Base-by-base conservation (phyloP, 23 tunicate species). In the Trididemnum clinides region DNA sequence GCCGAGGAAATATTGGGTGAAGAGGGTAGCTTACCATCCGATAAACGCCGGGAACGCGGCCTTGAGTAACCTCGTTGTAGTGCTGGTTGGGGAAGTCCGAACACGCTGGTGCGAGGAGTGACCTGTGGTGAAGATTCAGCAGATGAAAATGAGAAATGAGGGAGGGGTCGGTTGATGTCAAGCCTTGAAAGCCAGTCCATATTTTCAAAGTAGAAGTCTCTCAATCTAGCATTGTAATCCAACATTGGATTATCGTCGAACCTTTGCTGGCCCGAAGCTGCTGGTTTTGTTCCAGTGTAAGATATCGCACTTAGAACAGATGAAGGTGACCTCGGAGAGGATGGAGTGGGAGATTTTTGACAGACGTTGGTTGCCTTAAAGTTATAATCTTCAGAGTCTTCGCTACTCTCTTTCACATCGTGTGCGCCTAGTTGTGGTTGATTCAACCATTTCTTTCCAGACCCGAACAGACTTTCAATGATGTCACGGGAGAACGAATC, bases 401-500 rank as follows among this genome's bases (percentile, higher is more conserved):
- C 66, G 31, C 84, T 80, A 7, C 33, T 49, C 22, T 37, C 64
- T 36, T 72, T 71, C 2, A 34, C 32, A 0, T 28, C 27, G 29
- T 66, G 59, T 10, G 37, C 72, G 3, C 7, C 58, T 10, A 27
- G 28, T 18, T 72, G 78, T 59, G 34, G 28, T 28, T 39, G 39
- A 19, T 35, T 70, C 71, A 58, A 25, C 92, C 92, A 88, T 79
- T 80, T 75, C 32, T 84, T 88, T 23, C 88, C 91, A 19, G 84
- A 28, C 32, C 91, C 91, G 39, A 92, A 92, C 12, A 92, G 31
- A 72, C 85, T 72, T 26, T 85, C 89, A 80, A 92, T 92, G 71
- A 92, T 84, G 38, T 92, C 97, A 0, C 97, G 97, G 0, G 97
- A 92, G 50, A 92, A 92, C 19, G 97, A 92, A 0, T 92, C 91